phyloP scores from a whole-genome alignment of 2,888 invertebrate genomes.

The Chloroclystis v-ata region DNA sequence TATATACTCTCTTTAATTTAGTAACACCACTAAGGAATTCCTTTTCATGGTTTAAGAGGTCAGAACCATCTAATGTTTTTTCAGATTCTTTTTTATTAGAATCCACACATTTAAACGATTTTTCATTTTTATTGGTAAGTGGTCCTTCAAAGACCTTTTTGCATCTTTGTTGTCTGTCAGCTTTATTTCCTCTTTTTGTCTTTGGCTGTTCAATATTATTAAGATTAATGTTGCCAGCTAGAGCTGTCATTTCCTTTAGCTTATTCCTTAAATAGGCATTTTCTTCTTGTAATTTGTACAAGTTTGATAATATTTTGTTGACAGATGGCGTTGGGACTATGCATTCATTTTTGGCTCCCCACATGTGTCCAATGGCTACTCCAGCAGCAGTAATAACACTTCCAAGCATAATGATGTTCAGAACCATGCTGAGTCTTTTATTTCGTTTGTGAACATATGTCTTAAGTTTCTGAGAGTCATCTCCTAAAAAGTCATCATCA shows the following conservation, averaged over 20 bases:
- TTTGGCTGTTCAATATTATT: constrained; percentile 45
- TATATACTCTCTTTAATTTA: constrained; percentile 57
- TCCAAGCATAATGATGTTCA: constrained; percentile 68
- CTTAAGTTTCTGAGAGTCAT: constrained; percentile 55
- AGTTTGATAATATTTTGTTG: constrained; percentile 68
- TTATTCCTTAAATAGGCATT: constrained; percentile 64
- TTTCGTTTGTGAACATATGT: constrained; percentile 72
- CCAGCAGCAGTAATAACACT: constrained; percentile 72
- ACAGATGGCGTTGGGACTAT: constrained; percentile 55
- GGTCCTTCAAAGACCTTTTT: constrained; percentile 67
- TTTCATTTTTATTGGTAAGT: constrained; percentile 48
- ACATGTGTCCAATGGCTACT: constrained; percentile 72
- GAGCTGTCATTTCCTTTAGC: constrained; percentile 55
- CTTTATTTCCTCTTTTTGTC: constrained; percentile 36
- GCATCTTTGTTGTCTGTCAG: constrained; percentile 54
- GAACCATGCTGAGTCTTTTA: constrained; percentile 65
- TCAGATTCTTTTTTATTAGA: constrained; percentile 31
- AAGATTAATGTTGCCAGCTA: constrained; percentile 35
- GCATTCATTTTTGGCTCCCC: constrained; percentile 71
- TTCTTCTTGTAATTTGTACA: constrained; percentile 73
- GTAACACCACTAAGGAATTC: constrained; percentile 54
- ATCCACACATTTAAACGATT: constrained; percentile 60
- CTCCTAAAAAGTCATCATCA: constrained; percentile 55
- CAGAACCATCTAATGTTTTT: constrained; percentile 32
- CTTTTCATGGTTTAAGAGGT: constrained; percentile 43